Evolutionary conservation across 1,140 invertebrate genomes (phyloP), one percentile per base, ranked within the genome.

Genomic region (Cecropterus lyciades): DNA sequence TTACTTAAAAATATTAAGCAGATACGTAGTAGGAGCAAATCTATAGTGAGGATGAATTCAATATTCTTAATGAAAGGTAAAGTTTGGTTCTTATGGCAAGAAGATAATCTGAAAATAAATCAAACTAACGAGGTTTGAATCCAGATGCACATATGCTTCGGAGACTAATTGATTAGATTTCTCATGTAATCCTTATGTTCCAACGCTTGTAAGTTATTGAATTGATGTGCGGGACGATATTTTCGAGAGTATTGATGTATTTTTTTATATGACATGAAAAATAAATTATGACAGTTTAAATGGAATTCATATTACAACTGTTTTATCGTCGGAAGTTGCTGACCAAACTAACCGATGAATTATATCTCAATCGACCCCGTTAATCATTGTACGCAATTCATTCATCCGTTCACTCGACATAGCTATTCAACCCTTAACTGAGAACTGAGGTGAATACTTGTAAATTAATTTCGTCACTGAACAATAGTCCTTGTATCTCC

Each of bases 401-500:
- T n/a, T 9, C 37, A 16, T 43, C 13, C 3, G 40, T 62, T 60
- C 14, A 40, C n/a, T n/a, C 5, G 37, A n/a, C 13, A n/a, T n/a
- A 65, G 45, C 55, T 51, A 13, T 65, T 53, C 15, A 17, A 49
- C 52, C 51, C 17, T 15, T 13, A 53, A 33, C 11, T 8, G 14
- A 46, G 17, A 63, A 33, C 40, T 9, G 33, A 40, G 10, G n/a
- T n/a, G 59, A 52, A 46, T 27, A 45, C 49, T 20, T 46, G 14
- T 49, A 56, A 17, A 49, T 56, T 49, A 48, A 60, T 60, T 60
- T 60, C 14, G 8, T 30, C 15, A 13, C 15, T 60, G 43, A 49
- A 60, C 57, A 60, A 48, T 48, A 14, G 43, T 24, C 27, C 15
- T 27, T 60, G 5, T 14, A 60, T 10, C 43, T 48, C 43, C 15